Evolutionary conservation across 2,888 invertebrate species (phyloP).

Genomic region (Ennomos fuscantarius): DNA sequence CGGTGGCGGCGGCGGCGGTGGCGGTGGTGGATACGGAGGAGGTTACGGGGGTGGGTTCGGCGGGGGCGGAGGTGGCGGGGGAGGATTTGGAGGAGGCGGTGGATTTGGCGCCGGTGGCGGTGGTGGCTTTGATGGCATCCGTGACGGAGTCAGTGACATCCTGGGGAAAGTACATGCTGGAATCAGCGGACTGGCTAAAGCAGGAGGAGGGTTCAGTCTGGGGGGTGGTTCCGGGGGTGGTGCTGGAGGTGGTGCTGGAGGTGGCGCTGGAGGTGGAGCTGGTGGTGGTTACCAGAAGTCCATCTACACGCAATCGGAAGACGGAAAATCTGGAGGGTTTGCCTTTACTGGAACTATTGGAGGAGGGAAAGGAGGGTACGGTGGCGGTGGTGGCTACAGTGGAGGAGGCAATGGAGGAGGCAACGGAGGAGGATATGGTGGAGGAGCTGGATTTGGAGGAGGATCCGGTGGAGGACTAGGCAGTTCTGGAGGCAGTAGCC

Average conservation of each 20-base stretch:
- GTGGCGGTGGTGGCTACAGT: constrained; percentile 68
- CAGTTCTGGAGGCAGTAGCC: constrained; percentile 14
- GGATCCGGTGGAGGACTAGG: constrained; percentile 25
- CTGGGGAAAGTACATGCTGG: constrained; percentile 61
- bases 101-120: constrained; percentile 45
- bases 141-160: constrained; percentile 59
- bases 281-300: constrained; percentile 58
- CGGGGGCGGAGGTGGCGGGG: constrained; percentile 41
- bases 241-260: constrained; percentile 35
- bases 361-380: constrained; percentile 69
- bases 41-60: constrained; percentile 43
- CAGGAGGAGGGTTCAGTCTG: constrained; percentile 41
- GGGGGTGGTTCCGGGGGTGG: constrained; percentile 31
- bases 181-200: constrained; percentile 45
- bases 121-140: constrained; percentile 54
- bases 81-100: constrained; percentile 46
- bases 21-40: constrained; percentile 48
- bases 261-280: constrained; percentile 41
- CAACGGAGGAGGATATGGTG: constrained; percentile 35
- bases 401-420: constrained; percentile 26
- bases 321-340: constrained; percentile 76
- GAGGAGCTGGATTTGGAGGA: constrained; percentile 44
- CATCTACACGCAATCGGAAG: constrained; percentile 68
- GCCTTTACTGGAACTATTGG: constrained; percentile 71
- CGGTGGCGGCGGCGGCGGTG: constrained; percentile 51